These are phyloP conservation scores for Diplosoma virens DNA, from an alignment of 23 tunicate genomes.

Conservation along the genomic window DNA sequence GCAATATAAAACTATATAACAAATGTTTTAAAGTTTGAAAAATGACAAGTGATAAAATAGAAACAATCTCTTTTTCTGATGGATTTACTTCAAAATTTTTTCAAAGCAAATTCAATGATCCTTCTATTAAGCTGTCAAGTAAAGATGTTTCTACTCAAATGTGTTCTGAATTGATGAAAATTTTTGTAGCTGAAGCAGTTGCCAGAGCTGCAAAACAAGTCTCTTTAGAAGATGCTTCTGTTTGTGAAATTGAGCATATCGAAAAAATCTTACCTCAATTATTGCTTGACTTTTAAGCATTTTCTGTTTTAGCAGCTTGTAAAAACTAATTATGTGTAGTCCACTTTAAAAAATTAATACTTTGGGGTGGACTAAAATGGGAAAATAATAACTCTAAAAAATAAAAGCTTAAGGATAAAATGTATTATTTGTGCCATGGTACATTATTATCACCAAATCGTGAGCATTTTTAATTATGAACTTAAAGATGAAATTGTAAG, in stretches of 20 bases:
- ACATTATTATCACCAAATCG: too few species aligned
- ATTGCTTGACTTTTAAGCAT: conserved; percentile 62
- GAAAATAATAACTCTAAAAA: too few species aligned
- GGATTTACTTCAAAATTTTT: conserved; percentile 38
- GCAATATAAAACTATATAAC: too few species aligned
- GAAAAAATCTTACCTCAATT: conserved; percentile 84
- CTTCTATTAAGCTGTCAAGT: conserved; percentile 24
- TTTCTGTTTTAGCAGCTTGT: too few species aligned
- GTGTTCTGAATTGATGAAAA: conserved; percentile 61
- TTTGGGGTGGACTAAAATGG: too few species aligned
- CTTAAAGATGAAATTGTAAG: too few species aligned
- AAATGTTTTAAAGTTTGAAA: too few species aligned
- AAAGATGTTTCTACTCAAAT: conserved; percentile 51
- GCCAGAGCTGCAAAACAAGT: conserved; percentile 69
- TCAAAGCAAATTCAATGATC: conserved; percentile 45
- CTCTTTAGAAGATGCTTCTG: conserved; percentile 43
- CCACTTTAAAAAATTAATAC: too few species aligned
- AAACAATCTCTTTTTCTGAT: conserved; percentile 2
- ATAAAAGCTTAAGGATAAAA: too few species aligned
- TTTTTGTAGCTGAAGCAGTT: conserved; percentile 68
- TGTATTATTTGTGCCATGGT: too few species aligned
- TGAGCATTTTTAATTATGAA: too few species aligned
- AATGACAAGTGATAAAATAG: not conserved
- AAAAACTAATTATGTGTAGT: too few species aligned
- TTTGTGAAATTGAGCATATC: conserved; percentile 77